Evolutionary conservation across 1,140 invertebrate species (phyloP).

Genomic region (Rhagoletis zephyria): DNA sequence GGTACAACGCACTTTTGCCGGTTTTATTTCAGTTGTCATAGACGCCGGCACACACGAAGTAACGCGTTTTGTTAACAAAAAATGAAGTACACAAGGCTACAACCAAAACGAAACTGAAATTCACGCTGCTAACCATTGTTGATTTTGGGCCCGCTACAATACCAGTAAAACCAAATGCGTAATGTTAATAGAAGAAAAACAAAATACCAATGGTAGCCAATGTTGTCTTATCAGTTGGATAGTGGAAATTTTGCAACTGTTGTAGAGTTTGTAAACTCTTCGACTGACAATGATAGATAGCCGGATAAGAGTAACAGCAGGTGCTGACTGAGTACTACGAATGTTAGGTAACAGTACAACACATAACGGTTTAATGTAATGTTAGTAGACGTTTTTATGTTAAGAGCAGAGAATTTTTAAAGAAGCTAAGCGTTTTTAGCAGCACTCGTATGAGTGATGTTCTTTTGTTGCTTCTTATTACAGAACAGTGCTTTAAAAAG

Average conservation of each 20-base stretch:
- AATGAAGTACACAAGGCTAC: not conserved
- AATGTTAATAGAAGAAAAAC: not conserved
- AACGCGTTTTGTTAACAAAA: not conserved
- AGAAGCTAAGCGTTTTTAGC: not conserved
- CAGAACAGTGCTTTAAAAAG: not conserved
- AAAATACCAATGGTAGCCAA: not conserved
- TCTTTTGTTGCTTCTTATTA: not conserved
- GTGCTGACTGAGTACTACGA: not conserved
- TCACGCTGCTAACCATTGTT: not conserved
- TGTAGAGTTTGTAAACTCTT: not conserved
- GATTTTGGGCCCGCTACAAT: not conserved
- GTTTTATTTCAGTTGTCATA: too few species aligned
- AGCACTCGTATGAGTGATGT: not conserved
- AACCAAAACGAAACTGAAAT: constrained; percentile 25
- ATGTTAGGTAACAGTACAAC: not conserved
- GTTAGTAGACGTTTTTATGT: too few species aligned
- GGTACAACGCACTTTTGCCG: too few species aligned
- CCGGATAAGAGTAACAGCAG: not conserved
- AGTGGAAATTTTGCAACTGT: not conserved
- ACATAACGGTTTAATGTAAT: not conserved
- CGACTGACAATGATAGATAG: not conserved
- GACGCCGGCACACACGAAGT: too few species aligned
- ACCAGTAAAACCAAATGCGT: not conserved
- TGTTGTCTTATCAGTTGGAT: not conserved
- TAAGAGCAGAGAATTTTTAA: too few species aligned